These are phyloP conservation scores for Anolis sagrei DNA, from an alignment of 2,113 vertebrate genomes.

Conservation along the genomic window DNA sequence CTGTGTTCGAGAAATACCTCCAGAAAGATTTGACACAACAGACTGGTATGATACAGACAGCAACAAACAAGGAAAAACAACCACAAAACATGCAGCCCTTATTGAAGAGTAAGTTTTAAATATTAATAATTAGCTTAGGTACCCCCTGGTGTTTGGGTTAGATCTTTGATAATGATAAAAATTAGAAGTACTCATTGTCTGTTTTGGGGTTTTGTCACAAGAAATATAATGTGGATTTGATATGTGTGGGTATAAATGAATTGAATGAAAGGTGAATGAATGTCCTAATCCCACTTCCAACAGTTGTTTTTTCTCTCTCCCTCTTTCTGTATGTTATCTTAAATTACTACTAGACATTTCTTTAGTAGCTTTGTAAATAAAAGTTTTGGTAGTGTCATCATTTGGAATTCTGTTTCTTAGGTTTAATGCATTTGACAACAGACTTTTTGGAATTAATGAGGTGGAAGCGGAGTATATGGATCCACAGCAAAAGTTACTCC, in stretches of 20 bases:
- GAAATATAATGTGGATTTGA: too few relatives aligned
- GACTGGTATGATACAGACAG: constrained; percentile 77
- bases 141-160: background rate
- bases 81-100: constrained; percentile 79
- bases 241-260: too few relatives aligned
- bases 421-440: constrained; percentile 85
- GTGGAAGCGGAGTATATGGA: constrained; percentile 82
- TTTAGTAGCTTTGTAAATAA: background rate
- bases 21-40: constrained; percentile 78
- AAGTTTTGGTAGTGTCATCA: background rate
- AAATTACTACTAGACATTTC: background rate
- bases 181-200: background rate
- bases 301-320: background rate
- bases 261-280: too few relatives aligned
- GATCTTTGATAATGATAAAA: too few relatives aligned
- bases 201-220: too few relatives aligned
- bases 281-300: background rate
- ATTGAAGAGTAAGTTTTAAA: constrained; percentile 77
- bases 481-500: constrained; percentile 85
- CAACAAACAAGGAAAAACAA: constrained; percentile 80
- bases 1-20: constrained; percentile 81
- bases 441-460: constrained; percentile 82
- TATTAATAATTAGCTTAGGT: background rate
- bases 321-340: background rate
- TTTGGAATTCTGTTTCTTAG: constrained; percentile 49